phyloP scores from a whole-genome alignment of 2,888 invertebrate genomes.

The Caenorhabditis becei region DNA sequence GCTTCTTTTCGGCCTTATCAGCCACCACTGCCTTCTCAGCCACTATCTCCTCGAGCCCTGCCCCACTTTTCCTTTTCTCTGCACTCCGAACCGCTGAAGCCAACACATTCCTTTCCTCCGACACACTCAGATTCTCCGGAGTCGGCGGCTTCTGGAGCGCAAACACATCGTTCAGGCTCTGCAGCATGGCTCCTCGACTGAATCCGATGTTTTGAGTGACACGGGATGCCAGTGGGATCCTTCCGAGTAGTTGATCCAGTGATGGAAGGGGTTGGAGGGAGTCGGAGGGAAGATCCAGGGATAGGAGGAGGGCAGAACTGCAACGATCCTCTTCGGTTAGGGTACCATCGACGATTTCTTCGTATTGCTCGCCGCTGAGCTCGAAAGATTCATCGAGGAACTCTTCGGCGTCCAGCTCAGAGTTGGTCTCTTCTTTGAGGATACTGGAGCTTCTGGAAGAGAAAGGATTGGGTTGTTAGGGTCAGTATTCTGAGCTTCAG shows the following conservation, averaged over 20 bases:
- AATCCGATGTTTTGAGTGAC: slow-evolving; percentile 59
- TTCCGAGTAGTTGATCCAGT: slow-evolving; percentile 52
- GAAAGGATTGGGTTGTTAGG: neutral
- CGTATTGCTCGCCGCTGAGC: slow-evolving; percentile 50
- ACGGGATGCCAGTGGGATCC: slow-evolving; percentile 50
- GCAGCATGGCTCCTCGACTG: slow-evolving; percentile 66
- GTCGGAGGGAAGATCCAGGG: slow-evolving; percentile 27
- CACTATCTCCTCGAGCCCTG: slow-evolving; percentile 20
- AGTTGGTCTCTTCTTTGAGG: slow-evolving; percentile 59
- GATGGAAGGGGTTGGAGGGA: slow-evolving; percentile 45
- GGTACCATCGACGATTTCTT: slow-evolving; percentile 53
- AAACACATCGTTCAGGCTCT: slow-evolving; percentile 65
- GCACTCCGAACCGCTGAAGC: slow-evolving; percentile 69
- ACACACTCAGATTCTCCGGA: slow-evolving; percentile 52
- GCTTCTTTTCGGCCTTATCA: slow-evolving; percentile 35
- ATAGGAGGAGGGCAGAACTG: slow-evolving; percentile 42
- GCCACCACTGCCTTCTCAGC: slow-evolving; percentile 8
- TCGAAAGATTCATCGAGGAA: slow-evolving; percentile 61
- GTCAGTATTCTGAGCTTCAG: neutral
- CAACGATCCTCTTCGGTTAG: slow-evolving; percentile 61
- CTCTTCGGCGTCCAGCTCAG: slow-evolving; percentile 61
- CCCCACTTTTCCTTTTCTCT: slow-evolving; percentile 63
- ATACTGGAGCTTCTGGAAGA: slow-evolving; percentile 30
- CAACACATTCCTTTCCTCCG: slow-evolving; percentile 65
- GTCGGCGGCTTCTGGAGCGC: slow-evolving; percentile 60